Base-by-base conservation (phyloP, 2,888 invertebrate species). In the Caenorhabditis panamensis region DNA sequence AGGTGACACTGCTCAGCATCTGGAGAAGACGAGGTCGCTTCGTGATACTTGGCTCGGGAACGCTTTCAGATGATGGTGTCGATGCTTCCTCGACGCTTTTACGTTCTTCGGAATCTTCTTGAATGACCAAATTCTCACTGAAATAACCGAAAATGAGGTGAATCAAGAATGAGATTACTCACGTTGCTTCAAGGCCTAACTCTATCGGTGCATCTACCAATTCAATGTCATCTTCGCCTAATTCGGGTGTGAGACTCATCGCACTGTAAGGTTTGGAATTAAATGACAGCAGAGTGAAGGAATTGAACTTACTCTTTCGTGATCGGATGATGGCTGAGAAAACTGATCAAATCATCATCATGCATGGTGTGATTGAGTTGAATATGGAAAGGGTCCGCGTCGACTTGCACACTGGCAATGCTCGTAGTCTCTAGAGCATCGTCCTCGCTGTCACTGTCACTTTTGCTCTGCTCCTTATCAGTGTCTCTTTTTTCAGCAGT, bases 301-400 rank as follows among this genome's bases (percentile, higher is more conserved):
- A 37, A 47, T 20, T 9, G 22, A 18, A 67, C 86, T 41, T 18
- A 88, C 89, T 86, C 72, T 82, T 86, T 89, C 1, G 89, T 89
- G 8, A 86, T 82, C 3, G 89, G 89, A 82, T 89, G 89, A 54
- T 79, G 79, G 47, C 87, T 85, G 22, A 89, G 78, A 66, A 86
- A 90, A 44, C 88, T 85, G 56, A 90, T 77, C 24, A 90, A 79
- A n/a, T 86, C 80, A 37, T 83, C 79, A 72, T 90, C 89, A 67
- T 87, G 88, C 44, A 89, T 75, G 13, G 82, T 83, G 16, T 87
- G 76, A n/a, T 87, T 86, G n/a, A 90, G 78, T 59, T 86, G 88
- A 31, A 90, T 89, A 44, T 87, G 86, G 31, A 73, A 72, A 0
- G 90, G 89, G 62, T 90, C 89, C 95, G 93, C 94, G 95, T 87